Evolutionary conservation across 2,888 invertebrate genomes (phyloP), one percentile per base, ranked within the genome.

Genomic region (Ophion costatus): DNA sequence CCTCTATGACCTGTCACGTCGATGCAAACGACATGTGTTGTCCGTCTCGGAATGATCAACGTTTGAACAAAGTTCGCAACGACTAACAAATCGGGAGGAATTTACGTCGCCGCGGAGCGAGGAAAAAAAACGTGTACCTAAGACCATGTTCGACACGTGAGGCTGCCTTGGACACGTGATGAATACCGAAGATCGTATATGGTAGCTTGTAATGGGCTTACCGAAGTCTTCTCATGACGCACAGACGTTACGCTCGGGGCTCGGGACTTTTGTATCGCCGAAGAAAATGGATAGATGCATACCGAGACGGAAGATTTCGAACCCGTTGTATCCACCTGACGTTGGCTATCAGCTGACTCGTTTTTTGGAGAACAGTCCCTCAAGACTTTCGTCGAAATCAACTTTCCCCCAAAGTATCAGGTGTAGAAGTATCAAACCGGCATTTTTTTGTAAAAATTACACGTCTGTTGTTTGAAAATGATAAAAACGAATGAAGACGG

Each of bases 201-300:
- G 42, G 20, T 22, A 38, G 80, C 73, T 69, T 80, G 22, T 83
- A 85, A 85, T 64, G 11, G 74, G 85, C 83, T 85, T 83, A 83
- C 67, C 64, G 70, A 83, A 66, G 61, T 75, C 80, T 63, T 80
- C 57, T 38, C 51, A 66, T 85, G 85, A 83, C 80, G 80, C 85
- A 74, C 70, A 51, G 20, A 74, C 61, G 51, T 63, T 24, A 42
- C 57, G 66, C 38, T 38, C 70, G 33, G 22, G 17, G 24, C 61
- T 63, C 61, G 24, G 42, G 51, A 76, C 33, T 66, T 20, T 38
- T 51, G 51, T 51, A 17, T 51, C 22, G 14, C 66, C 11, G 69
- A 74, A 42, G 14, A 57, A 57, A 45, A 38, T 9, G 9, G 14
- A 42, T 45, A 24, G 51, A 45, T 45, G 3, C 7, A 51, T 51